Evolutionary conservation across 2,113 vertebrate genomes (phyloP).

Genomic region (Nannospalax galili): DNA sequence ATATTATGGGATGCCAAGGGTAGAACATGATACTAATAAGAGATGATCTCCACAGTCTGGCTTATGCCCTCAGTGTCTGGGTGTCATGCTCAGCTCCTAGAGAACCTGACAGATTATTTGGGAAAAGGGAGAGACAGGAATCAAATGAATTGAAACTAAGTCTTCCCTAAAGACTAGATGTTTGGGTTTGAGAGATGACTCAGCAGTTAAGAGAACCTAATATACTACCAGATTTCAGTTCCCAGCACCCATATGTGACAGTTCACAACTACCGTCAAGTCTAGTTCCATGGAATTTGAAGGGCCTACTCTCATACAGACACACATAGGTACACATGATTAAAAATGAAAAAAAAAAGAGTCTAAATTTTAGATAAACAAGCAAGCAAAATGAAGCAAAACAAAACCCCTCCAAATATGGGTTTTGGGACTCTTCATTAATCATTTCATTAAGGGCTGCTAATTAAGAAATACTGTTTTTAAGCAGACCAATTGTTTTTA

Average conservation of each 20-base stretch:
- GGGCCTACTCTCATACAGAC: neutral
- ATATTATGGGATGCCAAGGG: neutral
- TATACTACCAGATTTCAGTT: no score
- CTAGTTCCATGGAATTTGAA: neutral
- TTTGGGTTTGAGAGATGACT: neutral
- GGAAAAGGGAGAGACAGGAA: neutral
- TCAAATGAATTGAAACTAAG: neutral
- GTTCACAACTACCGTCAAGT: neutral
- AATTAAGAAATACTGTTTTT: neutral
- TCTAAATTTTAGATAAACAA: neutral
- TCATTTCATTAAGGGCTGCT: neutral
- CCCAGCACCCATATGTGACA: neutral
- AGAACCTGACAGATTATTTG: neutral
- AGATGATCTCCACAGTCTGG: neutral
- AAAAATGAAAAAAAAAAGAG: neutral
- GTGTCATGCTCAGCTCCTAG: neutral
- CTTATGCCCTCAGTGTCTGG: neutral
- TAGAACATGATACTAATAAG: neutral
- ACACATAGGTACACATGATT: neutral
- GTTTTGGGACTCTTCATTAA: conserved; percentile 33
- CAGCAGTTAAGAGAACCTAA: neutral
- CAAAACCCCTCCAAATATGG: neutral
- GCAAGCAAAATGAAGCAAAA: neutral
- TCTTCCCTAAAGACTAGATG: neutral
- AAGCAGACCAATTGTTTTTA: neutral